Evolutionary conservation across 2,113 vertebrate genomes (phyloP).

Genomic region (Poeciliopsis retropinna): DNA sequence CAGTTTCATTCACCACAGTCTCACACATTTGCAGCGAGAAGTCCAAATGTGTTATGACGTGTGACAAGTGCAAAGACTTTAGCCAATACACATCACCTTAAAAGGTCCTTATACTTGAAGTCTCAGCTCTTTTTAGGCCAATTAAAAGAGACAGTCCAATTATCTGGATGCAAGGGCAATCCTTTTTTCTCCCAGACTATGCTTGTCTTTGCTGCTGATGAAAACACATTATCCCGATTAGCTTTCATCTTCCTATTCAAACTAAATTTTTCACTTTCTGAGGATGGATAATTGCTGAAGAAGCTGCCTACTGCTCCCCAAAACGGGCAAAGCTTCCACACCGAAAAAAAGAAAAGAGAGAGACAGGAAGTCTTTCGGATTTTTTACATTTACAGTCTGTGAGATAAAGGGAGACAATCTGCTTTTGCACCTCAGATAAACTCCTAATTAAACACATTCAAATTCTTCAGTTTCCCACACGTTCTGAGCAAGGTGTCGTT

Average conservation of each 20-base stretch:
- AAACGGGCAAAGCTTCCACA: background rate
- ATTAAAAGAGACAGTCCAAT: slow-evolving; percentile 43
- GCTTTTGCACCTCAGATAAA: slow-evolving; percentile 40
- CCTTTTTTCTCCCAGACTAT: slow-evolving; percentile 22
- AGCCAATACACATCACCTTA: slow-evolving; percentile 45
- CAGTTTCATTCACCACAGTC: slow-evolving; percentile 7
- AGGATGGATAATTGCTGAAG: slow-evolving; percentile 24
- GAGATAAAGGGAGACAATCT: slow-evolving; percentile 35
- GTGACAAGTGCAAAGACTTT: slow-evolving; percentile 6
- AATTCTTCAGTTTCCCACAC: slow-evolving; percentile 58
- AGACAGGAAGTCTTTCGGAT: background rate
- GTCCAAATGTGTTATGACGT: slow-evolving; percentile 15
- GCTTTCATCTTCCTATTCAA: slow-evolving; percentile 20
- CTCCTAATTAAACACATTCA: slow-evolving; percentile 59
- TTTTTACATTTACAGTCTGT: slow-evolving; percentile 13
- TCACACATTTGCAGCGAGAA: slow-evolving; percentile 4
- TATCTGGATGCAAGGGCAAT: slow-evolving; percentile 11
- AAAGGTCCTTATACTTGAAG: slow-evolving; percentile 31
- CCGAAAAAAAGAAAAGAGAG: background rate
- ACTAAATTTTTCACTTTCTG: slow-evolving; percentile 26
- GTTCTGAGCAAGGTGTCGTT: slow-evolving; percentile 61
- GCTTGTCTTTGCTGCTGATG: slow-evolving; percentile 51
- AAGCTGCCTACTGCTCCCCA: slow-evolving; percentile 2
- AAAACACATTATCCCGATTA: slow-evolving; percentile 37
- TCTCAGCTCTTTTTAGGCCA: slow-evolving; percentile 31